Base-by-base conservation (phyloP, 2,113 vertebrate species). In the Cheirogaleus medius region DNA sequence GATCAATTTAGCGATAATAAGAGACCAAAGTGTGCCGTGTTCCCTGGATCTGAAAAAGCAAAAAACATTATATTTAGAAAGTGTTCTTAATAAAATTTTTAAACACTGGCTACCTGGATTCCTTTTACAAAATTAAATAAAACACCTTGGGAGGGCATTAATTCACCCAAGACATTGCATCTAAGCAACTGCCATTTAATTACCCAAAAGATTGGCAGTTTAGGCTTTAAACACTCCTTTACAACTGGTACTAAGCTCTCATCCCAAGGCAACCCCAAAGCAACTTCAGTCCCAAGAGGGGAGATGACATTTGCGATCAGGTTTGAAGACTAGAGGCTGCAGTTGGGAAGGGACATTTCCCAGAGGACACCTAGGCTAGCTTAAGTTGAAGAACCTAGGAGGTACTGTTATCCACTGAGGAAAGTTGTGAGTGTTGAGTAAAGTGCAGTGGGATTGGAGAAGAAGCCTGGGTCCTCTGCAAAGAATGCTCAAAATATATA, bases 21-120 rank as follows among this genome's bases (percentile, higher is more conserved):
- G 98, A 97, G 99, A 99, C 99, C 99, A 99, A 32, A 99, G 98
- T 90, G 99, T 98, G 82, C 99, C 99, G 34, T 98, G 98, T 88
- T 99, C 98, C 95, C 98, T 96, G 34, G 99, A 99, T 95, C 99
- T 99, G 97, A 96, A 97, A 93, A 73, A 88, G 58, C n/a, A 83
- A 37, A 77, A 54, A 54, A 34, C 32, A 47, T 60, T 87, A 66
- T 27, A 91, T 12, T 52, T 77, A 66, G 18, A 89, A 88, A 77
- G 8, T 14, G 6, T 44, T 84, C 14, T 84, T 92, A 85, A 8
- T 85, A 63, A 39, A 88, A 47, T 52, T 92, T 91, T 93, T 71
- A 86, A 93, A 95, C 32, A 85, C 5, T 68, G 23, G 52, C 17
- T 86, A 66, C 21, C 81, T 73, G 6, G 21, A 71, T 69, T 89